A percentile compares a stretch with the other conserved stretches of the same genome.
Evolutionary conservation across 1,140 invertebrate species (phyloP).

Genomic region (Teleopsis dalmanni): DNA sequence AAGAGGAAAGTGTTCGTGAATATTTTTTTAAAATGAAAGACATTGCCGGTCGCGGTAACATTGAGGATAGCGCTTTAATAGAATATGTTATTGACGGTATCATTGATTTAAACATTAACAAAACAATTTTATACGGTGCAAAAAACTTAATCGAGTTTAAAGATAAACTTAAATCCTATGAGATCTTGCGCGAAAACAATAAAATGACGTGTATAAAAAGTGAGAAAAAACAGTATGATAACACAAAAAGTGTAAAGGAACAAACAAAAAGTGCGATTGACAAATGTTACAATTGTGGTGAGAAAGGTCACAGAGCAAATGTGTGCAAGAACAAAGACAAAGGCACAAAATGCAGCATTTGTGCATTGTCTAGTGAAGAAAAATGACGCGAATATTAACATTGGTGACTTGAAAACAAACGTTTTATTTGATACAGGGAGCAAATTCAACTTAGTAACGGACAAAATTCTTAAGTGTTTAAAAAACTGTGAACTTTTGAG

Average conservation of each 20-base stretch:
- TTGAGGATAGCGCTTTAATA: background rate
- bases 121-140: constrained; percentile 10
- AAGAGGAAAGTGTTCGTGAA: constrained; percentile 6
- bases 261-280: background rate
- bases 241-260: background rate
- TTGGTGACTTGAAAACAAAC: too few relatives aligned
- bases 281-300: too few relatives aligned
- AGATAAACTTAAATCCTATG: constrained; percentile 3
- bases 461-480: too few relatives aligned
- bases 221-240: background rate
- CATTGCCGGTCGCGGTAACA: background rate
- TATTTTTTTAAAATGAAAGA: constrained; percentile 10
- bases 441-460: too few relatives aligned
- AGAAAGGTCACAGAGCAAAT: too few relatives aligned
- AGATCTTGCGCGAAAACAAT: background rate
- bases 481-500: too few relatives aligned
- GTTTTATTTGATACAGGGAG: too few relatives aligned
- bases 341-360: too few relatives aligned
- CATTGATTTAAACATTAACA: background rate
- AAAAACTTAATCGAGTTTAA: constrained; percentile 11
- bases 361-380: too few relatives aligned
- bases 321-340: too few relatives aligned
- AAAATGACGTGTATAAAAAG: background rate
- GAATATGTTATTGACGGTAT: background rate
- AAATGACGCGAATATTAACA: too few relatives aligned